Base-by-base conservation (phyloP, 2,113 vertebrate genomes). In the Hystrix brachyura region DNA sequence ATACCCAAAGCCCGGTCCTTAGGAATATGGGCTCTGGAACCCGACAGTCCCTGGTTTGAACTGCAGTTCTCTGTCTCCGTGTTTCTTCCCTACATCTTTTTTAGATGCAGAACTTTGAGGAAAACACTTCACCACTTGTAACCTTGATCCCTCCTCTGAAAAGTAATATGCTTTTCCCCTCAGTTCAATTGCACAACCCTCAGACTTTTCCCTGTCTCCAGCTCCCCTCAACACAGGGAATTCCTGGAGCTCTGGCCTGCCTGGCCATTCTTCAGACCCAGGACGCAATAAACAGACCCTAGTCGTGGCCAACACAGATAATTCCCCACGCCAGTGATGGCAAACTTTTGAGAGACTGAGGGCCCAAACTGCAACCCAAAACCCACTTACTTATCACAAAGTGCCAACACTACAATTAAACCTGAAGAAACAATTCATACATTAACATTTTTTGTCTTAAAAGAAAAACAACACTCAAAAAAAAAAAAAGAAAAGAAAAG, bases 151-250 rank as follows among this genome's bases (percentile, higher is more conserved):
- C 25, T 76, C 72, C 25, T 69, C 76, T 91, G 8, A 62, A 86
- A 92, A 94, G 53, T 90, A 80, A 72, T 79, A 76, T 76, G 34
- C 10, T 85, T 93, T 83, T 11, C 10, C 48, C 48, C 55, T 79
- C 48, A 29, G 29, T 67, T 78, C 34, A 80, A 48, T 34, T 57
- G 51, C 3, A n/a, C 7, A 93, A 59, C 3, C 38, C n/a, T 62
- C 64, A 19, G 79, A 80, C 19, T 3, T 79, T 91, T 80, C 13
- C 2, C 46, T 59, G 48, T 57, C 80, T 85, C 87, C 48, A 81
- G 53, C 38, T 87, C 9, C 5, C 27, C n/a, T 0, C 5, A 53
- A 69, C 11, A 29, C 32, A 32, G 18, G 19, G 53, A 74, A 87
- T 69, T 69, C 19, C 43, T 38, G 48, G 48, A 64, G 34, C 38